A percentile compares a stretch with the other conserved stretches of the same genome.
These are phyloP conservation scores for Drosophila aldrichi DNA, from an alignment of 2,888 invertebrate genomes.

Conservation along the genomic window DNA sequence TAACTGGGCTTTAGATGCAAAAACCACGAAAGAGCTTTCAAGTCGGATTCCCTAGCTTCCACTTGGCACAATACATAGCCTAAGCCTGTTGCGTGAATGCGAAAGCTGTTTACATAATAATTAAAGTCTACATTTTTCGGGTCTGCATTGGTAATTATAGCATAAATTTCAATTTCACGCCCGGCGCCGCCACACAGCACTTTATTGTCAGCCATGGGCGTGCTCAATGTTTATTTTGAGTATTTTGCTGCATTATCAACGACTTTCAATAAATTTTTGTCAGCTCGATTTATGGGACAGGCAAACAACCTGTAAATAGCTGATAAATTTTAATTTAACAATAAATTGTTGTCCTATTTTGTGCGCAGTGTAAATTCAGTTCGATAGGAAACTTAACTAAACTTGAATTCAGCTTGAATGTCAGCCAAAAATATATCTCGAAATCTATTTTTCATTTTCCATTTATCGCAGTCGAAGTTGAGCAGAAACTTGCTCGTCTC, in stretches of 20 bases:
- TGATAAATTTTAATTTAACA: slow-evolving; percentile 44
- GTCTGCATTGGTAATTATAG: slow-evolving; percentile 58
- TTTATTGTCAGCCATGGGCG: not conserved
- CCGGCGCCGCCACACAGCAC: slow-evolving; percentile 47
- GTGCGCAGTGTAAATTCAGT: not conserved
- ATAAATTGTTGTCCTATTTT: slow-evolving; percentile 2
- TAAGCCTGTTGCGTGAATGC: not conserved
- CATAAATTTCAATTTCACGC: slow-evolving; percentile 75
- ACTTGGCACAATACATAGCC: not conserved
- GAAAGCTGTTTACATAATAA: slow-evolving; percentile 31
- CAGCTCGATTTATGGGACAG: slow-evolving; percentile 58
- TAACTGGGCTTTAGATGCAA: slow-evolving; percentile 29
- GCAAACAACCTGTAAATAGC: slow-evolving; percentile 52
- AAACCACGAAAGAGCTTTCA: slow-evolving; percentile 11
- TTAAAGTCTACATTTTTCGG: slow-evolving; percentile 33
- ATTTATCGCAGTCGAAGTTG: slow-evolving; percentile 12
- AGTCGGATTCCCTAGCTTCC: not conserved
- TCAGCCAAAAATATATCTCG: not conserved
- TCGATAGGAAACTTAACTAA: not conserved
- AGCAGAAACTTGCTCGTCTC: slow-evolving; percentile 18
- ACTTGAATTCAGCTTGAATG: not conserved
- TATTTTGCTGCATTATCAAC: slow-evolving; percentile 52
- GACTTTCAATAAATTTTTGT: slow-evolving; percentile 66
- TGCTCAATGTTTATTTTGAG: not conserved
- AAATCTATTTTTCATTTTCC: slow-evolving; percentile 13